These are phyloP conservation scores for Etheostoma spectabile DNA, from an alignment of 2,113 vertebrate species.

Conservation along the genomic window DNA sequence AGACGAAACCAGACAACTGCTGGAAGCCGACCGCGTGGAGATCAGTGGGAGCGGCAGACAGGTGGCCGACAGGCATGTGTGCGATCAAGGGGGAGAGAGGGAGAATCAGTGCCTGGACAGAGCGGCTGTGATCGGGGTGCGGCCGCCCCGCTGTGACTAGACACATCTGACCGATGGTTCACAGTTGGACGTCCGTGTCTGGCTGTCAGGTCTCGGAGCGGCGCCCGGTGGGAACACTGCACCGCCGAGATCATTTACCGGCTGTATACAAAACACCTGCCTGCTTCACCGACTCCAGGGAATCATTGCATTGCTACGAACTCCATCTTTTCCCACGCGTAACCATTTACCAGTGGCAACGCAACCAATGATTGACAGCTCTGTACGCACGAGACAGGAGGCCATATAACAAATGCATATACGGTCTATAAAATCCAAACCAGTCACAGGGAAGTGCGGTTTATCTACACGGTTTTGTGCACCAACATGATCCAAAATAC, in stretches of 20 bases:
- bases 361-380: constrained; percentile 58
- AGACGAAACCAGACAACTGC: constrained; percentile 72
- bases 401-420: constrained; percentile 57
- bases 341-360: constrained; percentile 31
- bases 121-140: constrained; percentile 64
- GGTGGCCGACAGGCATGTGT: constrained; percentile 62
- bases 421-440: constrained; percentile 43
- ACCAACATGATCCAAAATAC: constrained; percentile 48
- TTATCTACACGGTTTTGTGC: constrained; percentile 66
- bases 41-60: constrained; percentile 70
- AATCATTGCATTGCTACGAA: constrained; percentile 23
- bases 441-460: constrained; percentile 43
- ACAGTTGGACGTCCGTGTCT: constrained; percentile 73
- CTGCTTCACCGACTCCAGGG: constrained; percentile 43
- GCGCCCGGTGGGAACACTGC: constrained; percentile 42
- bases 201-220: constrained; percentile 60
- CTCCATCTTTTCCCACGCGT: neutral
- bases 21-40: constrained; percentile 41
- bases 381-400: constrained; percentile 54
- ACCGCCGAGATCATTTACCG: constrained; percentile 53
- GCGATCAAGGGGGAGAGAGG: constrained; percentile 55
- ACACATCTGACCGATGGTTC: constrained; percentile 71
- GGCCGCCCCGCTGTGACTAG: constrained; percentile 58
- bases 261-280: constrained; percentile 40
- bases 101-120: constrained; percentile 55